Conservation (phyloP, 2,888 invertebrate species). For the Zygaena filipendulae region DNA sequence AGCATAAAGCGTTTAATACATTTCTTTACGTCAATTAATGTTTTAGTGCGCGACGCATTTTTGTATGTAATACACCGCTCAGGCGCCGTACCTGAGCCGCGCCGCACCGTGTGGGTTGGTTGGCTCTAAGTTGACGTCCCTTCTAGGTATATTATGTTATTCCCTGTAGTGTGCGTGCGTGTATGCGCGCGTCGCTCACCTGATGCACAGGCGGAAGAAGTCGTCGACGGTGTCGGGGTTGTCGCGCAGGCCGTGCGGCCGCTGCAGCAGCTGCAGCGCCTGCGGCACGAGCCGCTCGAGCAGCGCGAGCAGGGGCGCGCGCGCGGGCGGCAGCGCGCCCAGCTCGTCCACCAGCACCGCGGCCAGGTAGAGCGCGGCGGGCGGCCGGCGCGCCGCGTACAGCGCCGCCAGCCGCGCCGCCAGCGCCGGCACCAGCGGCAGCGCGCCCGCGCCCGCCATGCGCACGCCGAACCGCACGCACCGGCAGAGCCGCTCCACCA, state of each 20-base stretch:
- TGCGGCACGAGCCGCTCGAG: conserved; percentile 84
- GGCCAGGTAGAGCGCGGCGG: conserved; percentile 84
- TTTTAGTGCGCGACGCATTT: too few relatives aligned
- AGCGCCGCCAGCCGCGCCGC: conserved; percentile 82
- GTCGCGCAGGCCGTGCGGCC: conserved; percentile 82
- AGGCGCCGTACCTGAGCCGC: too few relatives aligned
- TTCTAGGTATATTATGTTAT: too few relatives aligned
- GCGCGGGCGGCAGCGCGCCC: conserved; percentile 73
- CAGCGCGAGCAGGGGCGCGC: conserved; percentile 83
- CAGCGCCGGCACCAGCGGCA: conserved; percentile 89
- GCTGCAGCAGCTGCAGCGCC: conserved; percentile 84
- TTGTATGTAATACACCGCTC: too few relatives aligned
- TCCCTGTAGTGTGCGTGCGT: too few relatives aligned
- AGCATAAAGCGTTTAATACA: too few relatives aligned
- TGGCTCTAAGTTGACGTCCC: too few relatives aligned
- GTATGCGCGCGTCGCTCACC: too few relatives aligned
- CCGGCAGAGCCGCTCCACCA: conserved; percentile 94
- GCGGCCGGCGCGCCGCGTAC: conserved; percentile 76
- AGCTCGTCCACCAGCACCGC: conserved; percentile 79
- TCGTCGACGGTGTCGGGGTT: conserved; percentile 99
- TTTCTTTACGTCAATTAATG: too few relatives aligned
- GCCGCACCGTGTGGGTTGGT: too few relatives aligned
- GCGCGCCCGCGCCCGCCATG: conserved; percentile 83
- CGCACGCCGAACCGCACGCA: conserved; percentile 90
- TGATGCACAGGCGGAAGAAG: conserved; percentile 85